Conservation (phyloP, 2,888 invertebrate genomes). For the Nomada fucata region DNA sequence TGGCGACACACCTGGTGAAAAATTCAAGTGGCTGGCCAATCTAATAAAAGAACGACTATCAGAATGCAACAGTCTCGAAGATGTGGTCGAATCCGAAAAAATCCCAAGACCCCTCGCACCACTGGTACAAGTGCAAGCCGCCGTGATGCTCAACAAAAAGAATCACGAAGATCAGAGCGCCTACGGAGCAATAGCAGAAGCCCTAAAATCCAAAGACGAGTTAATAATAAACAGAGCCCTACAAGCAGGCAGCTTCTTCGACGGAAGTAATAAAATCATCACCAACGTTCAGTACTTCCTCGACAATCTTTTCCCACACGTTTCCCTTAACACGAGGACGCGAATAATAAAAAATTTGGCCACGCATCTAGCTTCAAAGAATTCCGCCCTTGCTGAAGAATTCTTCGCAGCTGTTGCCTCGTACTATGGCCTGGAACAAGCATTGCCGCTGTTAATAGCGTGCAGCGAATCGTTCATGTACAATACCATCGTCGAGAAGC, state of each 20-base stretch:
- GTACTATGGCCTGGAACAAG: conserved; percentile 69
- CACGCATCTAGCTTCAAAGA: conserved; percentile 56
- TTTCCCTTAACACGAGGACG: conserved; percentile 73
- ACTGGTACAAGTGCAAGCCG: conserved; percentile 71
- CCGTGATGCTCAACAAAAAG: conserved; percentile 64
- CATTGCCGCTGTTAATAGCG: conserved; percentile 72
- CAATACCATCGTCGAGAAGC: conserved; percentile 48
- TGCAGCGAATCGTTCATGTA: conserved; percentile 75
- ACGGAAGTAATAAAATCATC: conserved; percentile 64
- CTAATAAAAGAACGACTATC: conserved; percentile 44
- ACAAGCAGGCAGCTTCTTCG: conserved; percentile 77
- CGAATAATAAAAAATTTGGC: conserved; percentile 75
- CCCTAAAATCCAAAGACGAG: conserved; percentile 77
- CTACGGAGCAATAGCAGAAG: conserved; percentile 68
- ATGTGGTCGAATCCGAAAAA: conserved; percentile 21
- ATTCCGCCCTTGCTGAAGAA: conserved; percentile 68
- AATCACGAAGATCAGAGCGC: not conserved
- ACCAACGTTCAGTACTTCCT: conserved; percentile 74
- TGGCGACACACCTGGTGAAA: conserved; percentile 74
- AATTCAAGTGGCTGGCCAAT: conserved; percentile 70
- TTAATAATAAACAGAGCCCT: conserved; percentile 75
- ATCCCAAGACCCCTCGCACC: conserved; percentile 71
- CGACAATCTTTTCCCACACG: conserved; percentile 70
- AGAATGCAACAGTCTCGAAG: conserved; percentile 1
- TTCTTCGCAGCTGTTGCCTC: conserved; percentile 70